A percentile compares a stretch with the other conserved stretches of the same genome.
Evolutionary conservation across 2,888 invertebrate species (phyloP).

Genomic region (Scaptomyza parva): DNA sequence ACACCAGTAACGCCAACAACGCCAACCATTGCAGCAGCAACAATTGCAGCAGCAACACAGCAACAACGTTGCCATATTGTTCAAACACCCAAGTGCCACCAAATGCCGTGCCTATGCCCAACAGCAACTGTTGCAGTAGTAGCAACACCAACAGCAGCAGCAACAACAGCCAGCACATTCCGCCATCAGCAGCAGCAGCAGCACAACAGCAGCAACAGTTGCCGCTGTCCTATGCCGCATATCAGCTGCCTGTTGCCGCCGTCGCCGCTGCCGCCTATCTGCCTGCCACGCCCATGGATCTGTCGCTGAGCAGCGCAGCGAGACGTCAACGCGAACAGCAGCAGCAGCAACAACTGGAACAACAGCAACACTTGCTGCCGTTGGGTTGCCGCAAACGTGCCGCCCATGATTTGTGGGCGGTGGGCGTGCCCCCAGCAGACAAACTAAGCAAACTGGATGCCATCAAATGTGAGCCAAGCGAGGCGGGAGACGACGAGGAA

Average conservation of each 20-base stretch:
- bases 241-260: constrained; percentile 32
- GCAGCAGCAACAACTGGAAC: constrained; percentile 36
- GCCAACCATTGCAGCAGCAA: constrained; percentile 44
- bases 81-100: constrained; percentile 69
- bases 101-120: constrained; percentile 74
- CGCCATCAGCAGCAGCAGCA: constrained; percentile 35
- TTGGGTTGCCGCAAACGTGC: constrained; percentile 82
- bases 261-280: constrained; percentile 38
- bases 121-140: constrained; percentile 54
- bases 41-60: constrained; percentile 38
- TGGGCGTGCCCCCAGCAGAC: constrained; percentile 55
- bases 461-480: constrained; percentile 52
- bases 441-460: constrained; percentile 77
- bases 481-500: constrained; percentile 56
- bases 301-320: constrained; percentile 79
- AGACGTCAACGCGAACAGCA: constrained; percentile 62
- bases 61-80: constrained; percentile 59
- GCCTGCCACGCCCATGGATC: constrained; percentile 81
- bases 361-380: constrained; percentile 64
- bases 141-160: constrained; percentile 54
- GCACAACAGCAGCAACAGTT: constrained; percentile 44
- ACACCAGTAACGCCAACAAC: constrained; percentile 44
- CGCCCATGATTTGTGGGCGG: constrained; percentile 40
- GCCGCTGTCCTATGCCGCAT: constrained; percentile 51
- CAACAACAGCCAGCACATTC: constrained; percentile 55